Evolutionary conservation across 2,888 invertebrate species (phyloP).

Genomic region (Stenodera caucasica): DNA sequence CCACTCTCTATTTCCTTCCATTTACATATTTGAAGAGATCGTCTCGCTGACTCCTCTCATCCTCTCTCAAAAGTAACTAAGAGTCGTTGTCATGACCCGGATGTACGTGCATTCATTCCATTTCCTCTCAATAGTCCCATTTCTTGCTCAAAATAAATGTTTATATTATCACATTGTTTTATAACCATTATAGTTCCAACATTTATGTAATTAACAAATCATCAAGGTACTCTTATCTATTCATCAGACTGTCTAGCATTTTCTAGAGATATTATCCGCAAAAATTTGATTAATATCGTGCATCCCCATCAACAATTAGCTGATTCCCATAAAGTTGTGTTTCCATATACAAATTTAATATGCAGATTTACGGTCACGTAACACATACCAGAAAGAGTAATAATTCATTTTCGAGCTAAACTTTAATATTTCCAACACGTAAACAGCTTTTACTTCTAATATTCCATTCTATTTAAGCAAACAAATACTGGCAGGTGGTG

Average conservation of each 20-base stretch:
- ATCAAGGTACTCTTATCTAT: neutral
- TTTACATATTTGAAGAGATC: conserved; percentile 7
- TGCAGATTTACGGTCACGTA: no score
- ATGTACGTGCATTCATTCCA: conserved; percentile 9
- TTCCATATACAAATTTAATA: no score
- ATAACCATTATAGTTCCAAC: neutral
- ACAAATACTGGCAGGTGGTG: conserved; percentile 18
- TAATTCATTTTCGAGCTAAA: no score
- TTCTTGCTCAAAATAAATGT: neutral
- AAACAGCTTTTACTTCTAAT: neutral
- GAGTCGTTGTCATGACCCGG: conserved; percentile 11
- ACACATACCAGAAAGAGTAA: no score
- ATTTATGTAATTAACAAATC: neutral
- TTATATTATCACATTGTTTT: neutral
- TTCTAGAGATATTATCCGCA: no score
- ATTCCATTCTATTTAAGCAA: conserved; percentile 13
- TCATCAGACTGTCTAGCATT: neutral
- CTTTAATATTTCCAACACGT: neutral
- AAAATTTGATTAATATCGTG: no score
- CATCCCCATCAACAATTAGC: no score
- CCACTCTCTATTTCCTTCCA: conserved; percentile 5
- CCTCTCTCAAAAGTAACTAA: conserved; percentile 7
- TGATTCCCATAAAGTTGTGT: no score
- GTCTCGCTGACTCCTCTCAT: neutral
- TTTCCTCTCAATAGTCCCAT: neutral